Evolutionary conservation across 2,113 vertebrate species (phyloP).

Genomic region (Acanthisitta chloris): DNA sequence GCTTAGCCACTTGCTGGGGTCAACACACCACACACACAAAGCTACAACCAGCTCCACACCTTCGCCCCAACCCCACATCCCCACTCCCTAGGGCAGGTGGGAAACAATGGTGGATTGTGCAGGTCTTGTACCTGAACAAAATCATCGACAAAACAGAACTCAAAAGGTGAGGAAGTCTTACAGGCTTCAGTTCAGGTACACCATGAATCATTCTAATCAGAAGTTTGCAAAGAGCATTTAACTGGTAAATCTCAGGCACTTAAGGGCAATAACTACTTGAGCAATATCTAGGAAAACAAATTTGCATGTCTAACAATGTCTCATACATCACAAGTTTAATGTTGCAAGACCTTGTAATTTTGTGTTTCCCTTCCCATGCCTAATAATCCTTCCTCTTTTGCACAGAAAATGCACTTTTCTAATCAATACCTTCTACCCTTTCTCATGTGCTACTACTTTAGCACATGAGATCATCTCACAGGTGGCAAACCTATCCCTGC

Average conservation of each 20-base stretch:
- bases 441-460: neutral
- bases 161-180: neutral
- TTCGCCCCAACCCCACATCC: accelerated
- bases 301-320: neutral
- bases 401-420: neutral
- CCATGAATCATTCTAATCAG: neutral
- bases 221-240: neutral
- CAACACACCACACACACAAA: neutral
- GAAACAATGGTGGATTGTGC: neutral
- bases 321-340: neutral
- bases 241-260: neutral
- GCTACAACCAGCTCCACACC: neutral
- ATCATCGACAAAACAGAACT: neutral
- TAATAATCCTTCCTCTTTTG: neutral
- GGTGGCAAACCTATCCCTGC: neutral
- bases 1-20: neutral
- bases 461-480: neutral
- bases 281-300: neutral
- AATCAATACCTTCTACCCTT: neutral
- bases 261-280: neutral
- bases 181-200: neutral
- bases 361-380: neutral
- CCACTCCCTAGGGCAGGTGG: neutral
- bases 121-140: neutral
- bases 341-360: neutral